Base-by-base conservation (phyloP, 2,797 vertebrate genomes). In the Melanotaenia parkinsoni region DNA sequence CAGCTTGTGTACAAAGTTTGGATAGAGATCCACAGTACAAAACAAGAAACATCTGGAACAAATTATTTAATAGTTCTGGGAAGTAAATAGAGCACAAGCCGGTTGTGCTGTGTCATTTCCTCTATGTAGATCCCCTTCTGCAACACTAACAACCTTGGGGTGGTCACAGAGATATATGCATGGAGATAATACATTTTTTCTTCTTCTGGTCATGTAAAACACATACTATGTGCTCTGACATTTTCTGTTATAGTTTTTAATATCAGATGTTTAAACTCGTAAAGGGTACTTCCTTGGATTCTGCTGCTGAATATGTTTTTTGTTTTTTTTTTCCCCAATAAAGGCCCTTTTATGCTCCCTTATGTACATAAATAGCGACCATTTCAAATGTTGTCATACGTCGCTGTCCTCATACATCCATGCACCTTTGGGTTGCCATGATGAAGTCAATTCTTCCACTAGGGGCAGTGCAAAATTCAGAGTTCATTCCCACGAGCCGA, bases 101-200 rank as follows among this genome's bases (percentile, higher is more conserved):
- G 51, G 24, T 70, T 80, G 24, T 76, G 67, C 67, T 32, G 65
- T 83, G 64, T 84, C 78, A 90, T 61, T 83, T 81, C 83, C 83
- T 84, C 62, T 84, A 24, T 76, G 75, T 75, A 71, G 50, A 77
- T 77, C 76, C 76, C 74, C 59, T 2, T 71, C 30, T 45, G 50
- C 38, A 72, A 30, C 7, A 58, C 24, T 61, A 65, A 33, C 37
- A 63, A 13, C 22, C 1, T 6, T 43, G 12, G 30, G 65, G 65
- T 67, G 67, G 59, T 61, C 66, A 51, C 58, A 66, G n/a, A 59
- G 22, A 71, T 38, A 57, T 16, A 50, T 18, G 0, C 43, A 45
- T 8, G 45, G 26, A 18, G 11, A 32, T 43, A 47, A 58, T 14
- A 54, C 2, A 3, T 9, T 5, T 1, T 62, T 22, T n/a, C 18